These are phyloP conservation scores for Pseudopleuronectes americanus DNA, from an alignment of 2,797 vertebrate species.

Conservation along the genomic window DNA sequence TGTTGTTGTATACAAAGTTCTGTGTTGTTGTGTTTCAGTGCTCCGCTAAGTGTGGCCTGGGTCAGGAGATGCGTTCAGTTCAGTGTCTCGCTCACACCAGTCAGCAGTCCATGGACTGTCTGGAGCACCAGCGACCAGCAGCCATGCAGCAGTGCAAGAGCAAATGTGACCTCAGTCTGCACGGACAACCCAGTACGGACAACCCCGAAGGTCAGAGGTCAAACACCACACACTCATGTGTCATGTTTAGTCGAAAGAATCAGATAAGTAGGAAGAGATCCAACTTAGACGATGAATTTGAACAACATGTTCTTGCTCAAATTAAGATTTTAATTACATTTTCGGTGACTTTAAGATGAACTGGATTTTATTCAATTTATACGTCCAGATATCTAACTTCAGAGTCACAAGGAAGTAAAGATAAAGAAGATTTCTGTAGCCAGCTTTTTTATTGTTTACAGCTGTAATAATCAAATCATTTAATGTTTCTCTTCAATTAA, in stretches of 20 bases:
- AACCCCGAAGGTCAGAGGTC: conserved; percentile 90
- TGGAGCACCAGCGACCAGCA: conserved; percentile 87
- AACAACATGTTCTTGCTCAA: background rate
- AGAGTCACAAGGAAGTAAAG: too few relatives aligned
- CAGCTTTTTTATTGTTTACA: too few relatives aligned
- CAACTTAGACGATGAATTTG: background rate
- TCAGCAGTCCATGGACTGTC: conserved; percentile 89
- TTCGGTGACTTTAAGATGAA: too few relatives aligned
- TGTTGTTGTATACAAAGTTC: background rate
- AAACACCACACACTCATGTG: conserved; percentile 16
- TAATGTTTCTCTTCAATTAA: too few relatives aligned
- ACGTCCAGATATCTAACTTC: too few relatives aligned
- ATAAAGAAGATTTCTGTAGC: too few relatives aligned
- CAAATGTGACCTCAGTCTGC: conserved; percentile 88
- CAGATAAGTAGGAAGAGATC: background rate
- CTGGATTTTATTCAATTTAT: too few relatives aligned
- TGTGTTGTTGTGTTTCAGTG: conserved; percentile 81
- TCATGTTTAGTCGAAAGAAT: conserved; percentile 20
- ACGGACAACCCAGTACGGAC: conserved; percentile 86
- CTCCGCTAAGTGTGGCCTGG: conserved; percentile 91
- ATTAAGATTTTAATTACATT: background rate
- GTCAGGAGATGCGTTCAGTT: conserved; percentile 92
- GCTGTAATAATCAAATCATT: too few relatives aligned
- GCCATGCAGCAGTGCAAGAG: conserved; percentile 93
- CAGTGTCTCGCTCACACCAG: conserved; percentile 91